Conservation (phyloP, 1,140 invertebrate genomes). For the Drosophila orosa region DNA sequence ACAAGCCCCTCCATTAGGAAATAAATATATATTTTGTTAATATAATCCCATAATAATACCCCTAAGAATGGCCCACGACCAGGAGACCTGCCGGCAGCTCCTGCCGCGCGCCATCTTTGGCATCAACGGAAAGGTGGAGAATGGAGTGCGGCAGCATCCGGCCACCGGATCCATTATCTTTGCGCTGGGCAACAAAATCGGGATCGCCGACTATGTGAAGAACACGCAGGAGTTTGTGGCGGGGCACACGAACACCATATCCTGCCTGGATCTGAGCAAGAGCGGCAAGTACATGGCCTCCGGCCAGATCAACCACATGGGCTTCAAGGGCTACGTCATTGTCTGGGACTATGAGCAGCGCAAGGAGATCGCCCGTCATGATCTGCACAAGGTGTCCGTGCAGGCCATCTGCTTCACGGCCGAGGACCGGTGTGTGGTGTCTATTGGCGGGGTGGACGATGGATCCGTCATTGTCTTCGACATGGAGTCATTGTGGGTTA, state of each 20-base stretch:
- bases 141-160: constrained; percentile 91
- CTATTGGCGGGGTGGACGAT: constrained; percentile 95
- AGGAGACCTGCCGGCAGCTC: constrained; percentile 83
- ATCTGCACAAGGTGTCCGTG: constrained; percentile 93
- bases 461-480: constrained; percentile 92
- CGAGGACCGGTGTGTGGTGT: constrained; percentile 92
- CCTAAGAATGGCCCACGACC: constrained; percentile 13
- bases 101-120: constrained; percentile 89
- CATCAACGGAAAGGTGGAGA: constrained; percentile 89
- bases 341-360: constrained; percentile 92
- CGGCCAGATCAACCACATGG: constrained; percentile 95
- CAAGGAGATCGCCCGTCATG: constrained; percentile 87
- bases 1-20: constrained; percentile 2
- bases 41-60: constrained; percentile 10
- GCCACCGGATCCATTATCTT: constrained; percentile 91
- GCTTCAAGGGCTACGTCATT: constrained; percentile 94
- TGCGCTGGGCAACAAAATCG: constrained; percentile 93
- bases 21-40: constrained; percentile 34
- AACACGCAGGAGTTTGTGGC: constrained; percentile 91
- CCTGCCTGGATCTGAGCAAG: constrained; percentile 90
- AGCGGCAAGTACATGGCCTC: constrained; percentile 93
- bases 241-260: constrained; percentile 93
- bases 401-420: constrained; percentile 92
- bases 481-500: constrained; percentile 85
- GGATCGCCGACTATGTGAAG: constrained; percentile 90